These are phyloP conservation scores for Dipodomys stephensi DNA, from an alignment of 2,113 vertebrate genomes.

Conservation along the genomic window DNA sequence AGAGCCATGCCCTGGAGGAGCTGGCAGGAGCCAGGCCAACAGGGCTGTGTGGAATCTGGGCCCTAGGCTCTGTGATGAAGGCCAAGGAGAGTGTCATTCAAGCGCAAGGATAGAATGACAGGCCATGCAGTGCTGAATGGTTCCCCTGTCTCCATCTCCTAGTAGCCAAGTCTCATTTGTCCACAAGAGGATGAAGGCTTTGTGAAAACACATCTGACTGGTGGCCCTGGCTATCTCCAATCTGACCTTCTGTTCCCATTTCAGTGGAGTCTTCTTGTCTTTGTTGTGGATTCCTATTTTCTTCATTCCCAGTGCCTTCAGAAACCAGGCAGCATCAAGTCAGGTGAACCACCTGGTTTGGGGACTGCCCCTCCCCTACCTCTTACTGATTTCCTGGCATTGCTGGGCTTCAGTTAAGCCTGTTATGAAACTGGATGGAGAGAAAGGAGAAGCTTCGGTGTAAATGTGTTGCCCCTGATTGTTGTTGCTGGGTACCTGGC, in stretches of 20 bases:
- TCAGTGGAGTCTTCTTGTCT: neutral
- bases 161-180: neutral
- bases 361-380: neutral
- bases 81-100: constrained; percentile 21
- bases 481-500: neutral
- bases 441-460: neutral
- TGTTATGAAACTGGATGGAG: neutral
- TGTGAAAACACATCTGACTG: neutral
- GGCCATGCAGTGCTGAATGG: neutral
- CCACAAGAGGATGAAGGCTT: neutral
- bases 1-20: neutral
- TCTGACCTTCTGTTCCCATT: constrained; percentile 67
- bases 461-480: rapidly evolving
- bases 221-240: neutral
- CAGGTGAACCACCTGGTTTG: neutral
- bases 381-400: neutral
- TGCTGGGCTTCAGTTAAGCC: neutral
- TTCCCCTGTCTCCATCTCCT: neutral
- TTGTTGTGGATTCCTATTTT: neutral
- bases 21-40: neutral
- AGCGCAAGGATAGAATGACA: constrained; percentile 42
- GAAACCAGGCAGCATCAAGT: neutral
- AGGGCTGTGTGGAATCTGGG: neutral
- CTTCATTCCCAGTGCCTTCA: neutral
- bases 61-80: neutral